These are phyloP conservation scores for Trogon surrucura DNA, from an alignment of 2,113 vertebrate species.

Conservation along the genomic window DNA sequence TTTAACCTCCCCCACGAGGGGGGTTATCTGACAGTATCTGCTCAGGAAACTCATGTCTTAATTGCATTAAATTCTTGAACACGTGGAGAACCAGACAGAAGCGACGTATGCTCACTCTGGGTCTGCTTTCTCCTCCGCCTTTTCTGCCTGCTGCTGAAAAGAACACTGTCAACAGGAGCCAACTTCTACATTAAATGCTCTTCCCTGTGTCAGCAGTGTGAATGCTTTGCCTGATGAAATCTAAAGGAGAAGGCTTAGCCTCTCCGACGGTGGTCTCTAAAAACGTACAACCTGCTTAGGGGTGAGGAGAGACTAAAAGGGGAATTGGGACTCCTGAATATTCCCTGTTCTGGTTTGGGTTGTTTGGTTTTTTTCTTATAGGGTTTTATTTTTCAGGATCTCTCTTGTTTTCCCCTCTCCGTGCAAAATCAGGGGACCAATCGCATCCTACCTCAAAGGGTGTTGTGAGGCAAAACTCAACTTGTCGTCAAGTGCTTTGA, in stretches of 20 bases:
- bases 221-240: background rate
- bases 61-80: background rate
- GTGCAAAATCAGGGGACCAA: background rate
- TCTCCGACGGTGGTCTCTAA: background rate
- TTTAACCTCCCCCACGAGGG: background rate
- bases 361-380: background rate
- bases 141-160: background rate
- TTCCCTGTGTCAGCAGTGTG: background rate
- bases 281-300: background rate
- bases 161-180: background rate
- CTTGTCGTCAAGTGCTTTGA: background rate
- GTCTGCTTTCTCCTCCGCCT: background rate
- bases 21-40: constrained; percentile 54
- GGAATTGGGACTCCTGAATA: background rate
- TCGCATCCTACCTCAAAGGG: constrained; percentile 24
- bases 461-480: background rate
- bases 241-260: background rate
- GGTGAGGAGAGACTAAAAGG: background rate
- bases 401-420: background rate
- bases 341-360: background rate
- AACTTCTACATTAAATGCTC: background rate
- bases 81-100: background rate
- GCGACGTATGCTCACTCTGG: rapidly evolving
- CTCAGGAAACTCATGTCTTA: constrained; percentile 74
- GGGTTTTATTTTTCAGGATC: background rate